Conservation (phyloP, 2,888 invertebrate genomes). For the Phengaris alcon region DNA sequence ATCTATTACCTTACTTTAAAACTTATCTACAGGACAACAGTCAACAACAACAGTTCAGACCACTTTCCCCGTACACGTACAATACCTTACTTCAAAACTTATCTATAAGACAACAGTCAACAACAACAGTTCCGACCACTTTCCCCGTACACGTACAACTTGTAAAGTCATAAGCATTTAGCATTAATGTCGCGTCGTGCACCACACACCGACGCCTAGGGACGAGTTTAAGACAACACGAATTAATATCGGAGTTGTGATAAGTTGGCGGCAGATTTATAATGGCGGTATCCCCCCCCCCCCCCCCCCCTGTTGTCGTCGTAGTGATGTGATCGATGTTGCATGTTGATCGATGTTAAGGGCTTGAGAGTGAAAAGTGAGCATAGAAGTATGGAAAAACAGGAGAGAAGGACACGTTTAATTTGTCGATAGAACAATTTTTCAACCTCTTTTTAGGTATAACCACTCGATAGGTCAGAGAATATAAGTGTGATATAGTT, state of each 20-base stretch:
- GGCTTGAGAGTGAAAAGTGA: too few species aligned
- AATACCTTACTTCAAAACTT: not conserved
- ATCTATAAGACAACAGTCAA: not conserved
- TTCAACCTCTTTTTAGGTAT: too few species aligned
- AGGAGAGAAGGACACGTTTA: too few species aligned
- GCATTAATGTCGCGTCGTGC: not conserved
- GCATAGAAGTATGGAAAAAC: too few species aligned
- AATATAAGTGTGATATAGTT: too few species aligned
- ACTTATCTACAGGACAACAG: not conserved
- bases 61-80: not conserved
- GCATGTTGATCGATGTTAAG: too few species aligned
- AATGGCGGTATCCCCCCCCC: not conserved
- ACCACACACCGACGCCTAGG: not conserved
- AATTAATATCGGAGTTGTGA: slow-evolving; percentile 26
- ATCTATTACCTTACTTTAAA: too few species aligned
- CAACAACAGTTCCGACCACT: not conserved
- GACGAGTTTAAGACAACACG: slow-evolving; percentile 24
- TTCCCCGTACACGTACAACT: not conserved
- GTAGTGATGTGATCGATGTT: too few species aligned
- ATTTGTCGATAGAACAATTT: too few species aligned
- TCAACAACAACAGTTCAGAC: not conserved
- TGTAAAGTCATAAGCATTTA: slow-evolving; percentile 8
- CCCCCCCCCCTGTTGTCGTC: not conserved
- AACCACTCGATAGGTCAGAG: too few species aligned
- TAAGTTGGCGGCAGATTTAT: slow-evolving; percentile 22